Evolutionary conservation across 2,888 invertebrate species (phyloP), one percentile per base, ranked within the genome.

Genomic region (Sylvicola cinctus): DNA sequence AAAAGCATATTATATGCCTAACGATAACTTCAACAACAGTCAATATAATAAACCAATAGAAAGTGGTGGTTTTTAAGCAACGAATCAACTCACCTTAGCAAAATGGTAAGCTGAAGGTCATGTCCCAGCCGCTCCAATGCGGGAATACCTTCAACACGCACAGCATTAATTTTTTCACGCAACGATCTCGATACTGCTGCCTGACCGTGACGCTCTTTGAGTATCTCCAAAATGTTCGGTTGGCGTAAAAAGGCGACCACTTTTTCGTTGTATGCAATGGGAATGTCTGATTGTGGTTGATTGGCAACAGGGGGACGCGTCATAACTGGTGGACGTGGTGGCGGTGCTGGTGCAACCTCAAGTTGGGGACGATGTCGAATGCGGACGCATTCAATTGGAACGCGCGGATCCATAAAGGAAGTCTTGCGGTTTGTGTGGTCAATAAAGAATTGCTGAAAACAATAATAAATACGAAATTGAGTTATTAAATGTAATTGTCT

Each of bases 201-300:
- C 8, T 79, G 68, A 15, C 66, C 65, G 54, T 84, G 80, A 10
- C 85, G 65, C 52, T 85, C 87, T 35, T 76, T 74, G 40, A 93
- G 61, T 43, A 91, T 84, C 47, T 90, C 90, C 60, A 87, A 72
- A 48, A 93, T 87, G 55, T 90, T 90, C 8, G 90, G 80, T 52
- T 93, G 93, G 0, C 91, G 70, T 23, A 93, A 67, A 61, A 93
- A 93, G n/a, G 88, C 85, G 35, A 93, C 87, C 43, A 93, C 91
- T 67, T 84, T 85, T 49, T 93, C 93, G 52, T 91, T 91, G 57
- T 93, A 93, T 3, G 91, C 87, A 13, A 84, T 72, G 1, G 88
- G 87, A 49, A 87, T 76, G 42, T 78, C 70, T 2, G 70, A 66
- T 33, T 63, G 56, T 2, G 70, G 66, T 33, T 63, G 56, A 38